phyloP scores from a whole-genome alignment of 2,888 invertebrate genomes.

The Xanthorhoe designata region DNA sequence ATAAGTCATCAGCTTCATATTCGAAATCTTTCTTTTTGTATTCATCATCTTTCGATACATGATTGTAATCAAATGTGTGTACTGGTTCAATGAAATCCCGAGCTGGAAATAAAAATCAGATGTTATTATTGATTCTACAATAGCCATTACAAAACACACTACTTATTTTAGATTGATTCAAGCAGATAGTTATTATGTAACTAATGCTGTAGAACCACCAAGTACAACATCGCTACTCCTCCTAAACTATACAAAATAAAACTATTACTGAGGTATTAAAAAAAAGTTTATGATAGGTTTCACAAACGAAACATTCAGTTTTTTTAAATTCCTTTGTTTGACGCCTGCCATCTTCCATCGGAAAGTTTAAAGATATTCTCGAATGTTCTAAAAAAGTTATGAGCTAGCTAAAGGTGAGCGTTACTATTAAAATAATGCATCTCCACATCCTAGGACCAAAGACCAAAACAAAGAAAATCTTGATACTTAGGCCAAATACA shows the following conservation, averaged over 20 bases:
- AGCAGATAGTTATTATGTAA: conserved; percentile 8
- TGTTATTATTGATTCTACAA: background rate
- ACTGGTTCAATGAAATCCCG: conserved; percentile 87
- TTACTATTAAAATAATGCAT: background rate
- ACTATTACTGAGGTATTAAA: too few relatives aligned
- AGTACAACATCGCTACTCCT: too few relatives aligned
- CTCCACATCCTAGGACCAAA: conserved; percentile 34
- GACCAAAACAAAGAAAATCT: conserved; percentile 8
- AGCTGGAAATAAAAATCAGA: conserved; percentile 57
- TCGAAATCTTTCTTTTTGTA: conserved; percentile 68
- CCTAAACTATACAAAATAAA: too few relatives aligned
- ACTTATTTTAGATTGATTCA: conserved; percentile 7
- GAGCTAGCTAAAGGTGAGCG: background rate
- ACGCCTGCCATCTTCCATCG: too few relatives aligned
- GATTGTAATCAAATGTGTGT: conserved; percentile 90
- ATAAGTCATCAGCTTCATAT: conserved; percentile 71
- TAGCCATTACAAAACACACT: background rate
- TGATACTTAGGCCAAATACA: background rate
- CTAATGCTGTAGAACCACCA: conserved; percentile 11
- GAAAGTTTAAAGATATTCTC: background rate
- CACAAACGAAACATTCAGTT: too few relatives aligned
- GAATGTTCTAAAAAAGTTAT: background rate
- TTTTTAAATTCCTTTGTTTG: too few relatives aligned
- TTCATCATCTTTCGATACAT: conserved; percentile 82
- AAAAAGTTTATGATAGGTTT: too few relatives aligned